Base-by-base conservation (phyloP, 1,140 invertebrate species). In the Lanistes nyassanus region DNA sequence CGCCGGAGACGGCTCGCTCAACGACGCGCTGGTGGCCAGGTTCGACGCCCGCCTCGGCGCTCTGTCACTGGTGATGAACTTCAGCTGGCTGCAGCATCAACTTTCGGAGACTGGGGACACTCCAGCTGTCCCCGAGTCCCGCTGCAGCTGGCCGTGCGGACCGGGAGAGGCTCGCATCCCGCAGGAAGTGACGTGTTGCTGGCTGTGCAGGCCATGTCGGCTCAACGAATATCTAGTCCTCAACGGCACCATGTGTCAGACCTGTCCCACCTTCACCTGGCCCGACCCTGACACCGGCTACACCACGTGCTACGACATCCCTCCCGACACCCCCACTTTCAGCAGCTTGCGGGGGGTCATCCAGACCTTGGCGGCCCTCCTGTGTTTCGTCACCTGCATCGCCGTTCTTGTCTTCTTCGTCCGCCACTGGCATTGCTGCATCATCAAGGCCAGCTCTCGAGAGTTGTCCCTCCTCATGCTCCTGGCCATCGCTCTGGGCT, bases 401-500 rank as follows among this genome's bases (percentile, higher is more conserved):
- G 36, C 72, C 26, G 87, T 91, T 23, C 87, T 90, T 13, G 90
- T 90, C 7, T 92, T 94, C 69, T 95, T 94, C 89, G 81, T 93
- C n/a, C 92, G 91, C 68, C 93, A 95, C 87, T 94, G 94, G 83
- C 92, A 95, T 78, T 96, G 95, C 1, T 95, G 96, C 0, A 94
- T 98, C 37, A 96, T 98, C 47, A 92, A 95, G 77, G 96, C 96
- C 0, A 95, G 95, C 11, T 96, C 96, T 3, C 91, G 96, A 73
- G 96, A 98, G 89, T 90, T 98, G 53, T 95, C 94, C 77, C 96
- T 95, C 85, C 93, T 97, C 5, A 92, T 98, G 56, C 90, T 98
- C n/a, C 92, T 91, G 31, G 96, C 96, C 6, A 95, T 97, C 79
- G 91, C 97, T 62, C 92, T 96, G 87, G 97, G 96, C 89, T 98